Evolutionary conservation across 2,797 vertebrate genomes (phyloP).

Genomic region (Fistularia tabacaria): DNA sequence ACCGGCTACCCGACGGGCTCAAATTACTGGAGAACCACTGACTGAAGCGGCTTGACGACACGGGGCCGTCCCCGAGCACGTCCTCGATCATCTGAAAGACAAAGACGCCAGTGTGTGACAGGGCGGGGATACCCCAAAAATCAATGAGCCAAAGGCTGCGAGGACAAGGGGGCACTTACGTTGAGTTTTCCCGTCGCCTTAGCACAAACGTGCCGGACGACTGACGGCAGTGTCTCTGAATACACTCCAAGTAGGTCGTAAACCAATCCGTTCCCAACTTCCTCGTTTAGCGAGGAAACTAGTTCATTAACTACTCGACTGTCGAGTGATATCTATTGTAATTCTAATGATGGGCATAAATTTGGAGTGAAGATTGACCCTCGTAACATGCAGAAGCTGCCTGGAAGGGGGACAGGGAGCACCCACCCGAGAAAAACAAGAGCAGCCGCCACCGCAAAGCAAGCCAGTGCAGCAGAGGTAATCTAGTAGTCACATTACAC

Average conservation of each 20-base stretch:
- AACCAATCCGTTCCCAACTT: slow-evolving; percentile 10
- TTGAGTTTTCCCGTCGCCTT: slow-evolving; percentile 58
- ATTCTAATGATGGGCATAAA: slow-evolving; percentile 73
- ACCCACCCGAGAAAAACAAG: slow-evolving; percentile 29
- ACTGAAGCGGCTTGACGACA: slow-evolving; percentile 92
- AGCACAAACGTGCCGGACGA: slow-evolving; percentile 57
- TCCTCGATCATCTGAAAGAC: slow-evolving; percentile 94
- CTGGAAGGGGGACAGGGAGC: slow-evolving; percentile 2
- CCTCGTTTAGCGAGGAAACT: slow-evolving; percentile 4
- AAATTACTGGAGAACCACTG: slow-evolving; percentile 92
- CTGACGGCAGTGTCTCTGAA: slow-evolving; percentile 26
- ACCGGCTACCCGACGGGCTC: slow-evolving; percentile 91
- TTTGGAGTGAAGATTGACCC: slow-evolving; percentile 43
- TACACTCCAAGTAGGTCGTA: slow-evolving; percentile 18
- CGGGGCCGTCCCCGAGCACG: slow-evolving; percentile 90
- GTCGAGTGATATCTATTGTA: neutral
- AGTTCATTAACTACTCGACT: slow-evolving; percentile 1
- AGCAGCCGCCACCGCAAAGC: slow-evolving; percentile 31
- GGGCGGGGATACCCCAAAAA: neutral
- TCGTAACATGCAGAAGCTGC: slow-evolving; percentile 6
- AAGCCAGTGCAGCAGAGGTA: slow-evolving; percentile 39
- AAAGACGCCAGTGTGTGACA: slow-evolving; percentile 28
- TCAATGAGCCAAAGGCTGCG: slow-evolving; percentile 26
- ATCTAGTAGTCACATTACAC: slow-evolving; percentile 4
- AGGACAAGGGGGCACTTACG: slow-evolving; percentile 63